phyloP scores from a whole-genome alignment of 2,797 vertebrate species.

The Tragelaphus oryx region DNA sequence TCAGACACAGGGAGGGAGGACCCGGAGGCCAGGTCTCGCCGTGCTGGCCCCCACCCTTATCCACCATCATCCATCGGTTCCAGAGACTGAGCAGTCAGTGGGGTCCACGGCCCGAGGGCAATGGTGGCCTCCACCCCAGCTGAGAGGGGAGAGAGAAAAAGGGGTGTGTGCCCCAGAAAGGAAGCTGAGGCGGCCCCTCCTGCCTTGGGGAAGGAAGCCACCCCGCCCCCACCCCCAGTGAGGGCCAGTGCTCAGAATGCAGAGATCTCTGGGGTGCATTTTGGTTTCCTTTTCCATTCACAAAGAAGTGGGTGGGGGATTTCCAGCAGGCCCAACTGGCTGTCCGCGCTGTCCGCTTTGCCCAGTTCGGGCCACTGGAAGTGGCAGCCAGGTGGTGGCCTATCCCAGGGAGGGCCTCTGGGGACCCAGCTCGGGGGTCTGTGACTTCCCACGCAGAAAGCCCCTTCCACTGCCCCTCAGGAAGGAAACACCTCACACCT shows the following conservation, averaged over 20 bases:
- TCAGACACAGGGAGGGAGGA: fast-evolving
- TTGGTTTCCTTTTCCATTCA: conserved; percentile 62
- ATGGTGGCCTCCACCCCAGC: background rate
- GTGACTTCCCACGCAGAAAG: background rate
- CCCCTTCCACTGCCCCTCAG: background rate
- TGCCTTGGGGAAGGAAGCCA: background rate
- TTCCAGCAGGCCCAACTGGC: background rate
- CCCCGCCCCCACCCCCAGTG: background rate
- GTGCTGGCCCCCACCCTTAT: fast-evolving
- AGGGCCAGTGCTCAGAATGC: background rate
- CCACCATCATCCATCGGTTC: background rate
- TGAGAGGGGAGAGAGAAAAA: background rate
- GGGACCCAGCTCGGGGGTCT: background rate
- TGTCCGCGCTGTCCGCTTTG: background rate
- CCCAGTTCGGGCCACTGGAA: background rate
- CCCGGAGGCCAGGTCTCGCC: background rate
- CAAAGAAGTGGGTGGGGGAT: conserved; percentile 47
- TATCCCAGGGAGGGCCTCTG: background rate
- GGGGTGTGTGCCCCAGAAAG: background rate
- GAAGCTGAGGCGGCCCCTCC: conserved; percentile 35
- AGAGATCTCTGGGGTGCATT: background rate
- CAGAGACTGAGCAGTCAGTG: background rate
- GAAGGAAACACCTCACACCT: background rate
- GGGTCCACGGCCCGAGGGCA: background rate
- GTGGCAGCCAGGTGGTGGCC: background rate